Base-by-base conservation (phyloP, 2,797 vertebrate species). In the Pangasius sanitwongsei region DNA sequence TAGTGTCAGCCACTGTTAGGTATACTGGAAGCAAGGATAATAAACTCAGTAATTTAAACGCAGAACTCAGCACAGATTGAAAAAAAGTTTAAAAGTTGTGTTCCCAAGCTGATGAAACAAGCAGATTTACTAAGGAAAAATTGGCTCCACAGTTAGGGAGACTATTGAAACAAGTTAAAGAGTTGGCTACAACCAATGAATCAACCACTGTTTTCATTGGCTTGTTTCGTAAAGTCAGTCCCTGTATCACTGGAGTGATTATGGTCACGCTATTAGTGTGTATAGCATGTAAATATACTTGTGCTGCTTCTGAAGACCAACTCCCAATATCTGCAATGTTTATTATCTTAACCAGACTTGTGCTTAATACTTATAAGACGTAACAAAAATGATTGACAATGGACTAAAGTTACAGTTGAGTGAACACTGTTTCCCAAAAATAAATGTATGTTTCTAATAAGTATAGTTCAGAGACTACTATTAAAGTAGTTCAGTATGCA, bases 1-100 rank as follows among this genome's bases (percentile, higher is more conserved):
- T 90, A 93, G 92, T 92, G 93, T 90, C 90, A 90, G 93, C 94
- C 89, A 83, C 92, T 94, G 93, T 93, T 91, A 94, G 94, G 93
- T 94, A 92, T 88, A 92, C 89, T 92, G 90, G 89, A 92, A 92
- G 91, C 92, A 92, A 74, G 80, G 20, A 69, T 61, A 81, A 81
- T 57, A 87, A 57, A 92, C 91, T 91, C 91, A 92, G 93, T 93
- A 90, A 93, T 94, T 93, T 94, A 94, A 95, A 94, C 92, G 91
- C 92, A 91, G 91, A 92, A 93, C 90, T 93, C 28, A 63, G 34
- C 57, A 83, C 23, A 28, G 57, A 44, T 83, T 44, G 57, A 72
- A 90, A 41, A 50, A 41, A 61, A n/a, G 44, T 67, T n/a, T 74
- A 11, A 63, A 50, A 87, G 74, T 77, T 75, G 44, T 86, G 44